phyloP scores from a whole-genome alignment of 2,113 vertebrate species.

The Sinocyclocheilus anophthalmus region DNA sequence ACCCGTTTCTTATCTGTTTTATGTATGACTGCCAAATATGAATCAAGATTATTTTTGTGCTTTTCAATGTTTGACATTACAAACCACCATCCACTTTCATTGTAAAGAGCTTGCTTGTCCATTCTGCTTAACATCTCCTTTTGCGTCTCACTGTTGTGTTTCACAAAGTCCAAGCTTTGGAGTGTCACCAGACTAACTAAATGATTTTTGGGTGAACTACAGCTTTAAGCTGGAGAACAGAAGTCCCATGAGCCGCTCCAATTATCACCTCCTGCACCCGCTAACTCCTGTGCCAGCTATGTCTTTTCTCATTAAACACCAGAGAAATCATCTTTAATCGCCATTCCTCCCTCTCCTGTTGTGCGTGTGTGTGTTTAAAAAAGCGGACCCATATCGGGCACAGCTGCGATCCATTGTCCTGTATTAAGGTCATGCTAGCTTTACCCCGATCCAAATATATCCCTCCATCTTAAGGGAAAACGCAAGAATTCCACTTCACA shows the following conservation, averaged over 20 bases:
- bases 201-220: slow-evolving; percentile 36
- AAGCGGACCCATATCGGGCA: slow-evolving; percentile 26
- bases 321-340: slow-evolving; percentile 52
- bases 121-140: neutral
- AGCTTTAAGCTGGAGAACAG: slow-evolving; percentile 50
- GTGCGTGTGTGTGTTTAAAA: slow-evolving; percentile 10
- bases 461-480: slow-evolving; percentile 38
- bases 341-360: slow-evolving; percentile 28
- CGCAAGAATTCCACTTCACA: slow-evolving; percentile 41
- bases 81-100: neutral
- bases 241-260: slow-evolving; percentile 61
- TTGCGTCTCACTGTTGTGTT: neutral
- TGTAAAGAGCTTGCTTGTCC: neutral
- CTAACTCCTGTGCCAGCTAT: slow-evolving; percentile 53
- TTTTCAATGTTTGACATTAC: neutral
- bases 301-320: slow-evolving; percentile 59
- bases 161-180: neutral
- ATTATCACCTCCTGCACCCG: slow-evolving; percentile 67
- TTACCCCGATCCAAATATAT: slow-evolving; percentile 46
- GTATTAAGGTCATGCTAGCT: slow-evolving; percentile 48
- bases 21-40: no score
- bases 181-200: neutral
- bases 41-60: neutral
- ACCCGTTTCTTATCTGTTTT: neutral
- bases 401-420: slow-evolving; percentile 47